Percentiles rank a stretch among this genome's conserved stretches.
phyloP scores from a whole-genome alignment of 2,797 vertebrate genomes.

The Sebastes umbrosus region DNA sequence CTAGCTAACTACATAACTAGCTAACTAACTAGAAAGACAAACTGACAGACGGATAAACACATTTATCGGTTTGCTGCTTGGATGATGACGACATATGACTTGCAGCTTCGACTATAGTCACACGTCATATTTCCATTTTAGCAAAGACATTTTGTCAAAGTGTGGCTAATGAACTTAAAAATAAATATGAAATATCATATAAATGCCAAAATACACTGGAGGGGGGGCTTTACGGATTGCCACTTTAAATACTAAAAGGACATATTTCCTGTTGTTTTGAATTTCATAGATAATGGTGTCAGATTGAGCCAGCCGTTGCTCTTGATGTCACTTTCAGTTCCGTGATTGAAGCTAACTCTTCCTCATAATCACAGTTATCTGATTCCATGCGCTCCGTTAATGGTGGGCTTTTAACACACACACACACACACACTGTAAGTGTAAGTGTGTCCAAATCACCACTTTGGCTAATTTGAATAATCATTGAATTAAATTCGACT shows the following conservation, averaged over 20 bases:
- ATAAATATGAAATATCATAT: too few relatives aligned
- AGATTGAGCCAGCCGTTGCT: neutral
- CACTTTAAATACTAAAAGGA: neutral
- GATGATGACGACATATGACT: too few relatives aligned
- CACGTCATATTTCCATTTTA: too few relatives aligned
- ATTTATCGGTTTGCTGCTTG: too few relatives aligned
- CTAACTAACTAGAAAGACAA: too few relatives aligned
- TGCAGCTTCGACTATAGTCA: too few relatives aligned
- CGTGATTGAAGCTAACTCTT: conserved; percentile 33
- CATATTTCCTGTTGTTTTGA: neutral
- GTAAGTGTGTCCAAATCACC: conserved; percentile 60
- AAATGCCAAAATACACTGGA: too few relatives aligned
- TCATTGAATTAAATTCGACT: conserved; percentile 73
- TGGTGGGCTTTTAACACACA: conserved; percentile 42
- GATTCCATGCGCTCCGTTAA: conserved; percentile 48
- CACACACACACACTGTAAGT: conserved; percentile 31
- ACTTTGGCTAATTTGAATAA: conserved; percentile 71
- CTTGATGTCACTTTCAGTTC: conserved; percentile 33
- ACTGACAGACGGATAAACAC: too few relatives aligned
- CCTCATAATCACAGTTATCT: conserved; percentile 49
- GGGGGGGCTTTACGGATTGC: too few relatives aligned
- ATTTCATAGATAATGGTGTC: neutral
- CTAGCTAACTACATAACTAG: too few relatives aligned
- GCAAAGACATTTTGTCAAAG: too few relatives aligned
- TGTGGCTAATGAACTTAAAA: too few relatives aligned